phyloP scores from a whole-genome alignment of 2,113 vertebrate species.

The Thunnus maccoyii region DNA sequence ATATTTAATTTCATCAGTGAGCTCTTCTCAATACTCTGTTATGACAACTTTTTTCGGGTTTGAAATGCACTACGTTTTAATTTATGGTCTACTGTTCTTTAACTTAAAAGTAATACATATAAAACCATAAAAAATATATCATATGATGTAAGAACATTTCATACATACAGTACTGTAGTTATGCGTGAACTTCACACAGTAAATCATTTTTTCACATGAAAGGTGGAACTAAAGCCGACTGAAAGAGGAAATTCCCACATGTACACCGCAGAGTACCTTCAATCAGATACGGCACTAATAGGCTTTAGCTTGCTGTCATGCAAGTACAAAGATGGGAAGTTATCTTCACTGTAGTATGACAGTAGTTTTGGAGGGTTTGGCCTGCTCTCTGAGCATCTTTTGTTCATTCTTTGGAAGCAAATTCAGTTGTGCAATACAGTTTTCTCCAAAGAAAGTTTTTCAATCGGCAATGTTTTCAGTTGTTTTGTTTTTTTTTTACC shows the following conservation, averaged over 20 bases:
- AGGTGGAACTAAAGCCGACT: conserved; percentile 28
- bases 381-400: conserved; percentile 20
- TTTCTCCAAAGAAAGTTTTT: not conserved
- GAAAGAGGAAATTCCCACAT: conserved; percentile 29
- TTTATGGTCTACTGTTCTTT: not conserved
- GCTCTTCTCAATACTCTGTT: conserved; percentile 14
- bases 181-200: not conserved
- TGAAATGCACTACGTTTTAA: not conserved
- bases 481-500: too few species aligned
- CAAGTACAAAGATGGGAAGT: not conserved
- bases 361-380: not conserved
- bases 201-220: conserved; percentile 9
- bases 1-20: conserved; percentile 69
- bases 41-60: conserved; percentile 6
- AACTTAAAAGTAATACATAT: not conserved
- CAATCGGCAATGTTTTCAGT: not conserved
- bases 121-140: not conserved
- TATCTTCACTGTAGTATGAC: not conserved
- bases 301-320: not conserved
- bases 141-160: not conserved
- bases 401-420: not conserved
- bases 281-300: conserved; percentile 12
- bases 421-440: too few species aligned
- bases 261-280: not conserved
- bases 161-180: not conserved